Evolutionary conservation across 2,797 vertebrate species (phyloP).

Genomic region (Pristis pectinata): DNA sequence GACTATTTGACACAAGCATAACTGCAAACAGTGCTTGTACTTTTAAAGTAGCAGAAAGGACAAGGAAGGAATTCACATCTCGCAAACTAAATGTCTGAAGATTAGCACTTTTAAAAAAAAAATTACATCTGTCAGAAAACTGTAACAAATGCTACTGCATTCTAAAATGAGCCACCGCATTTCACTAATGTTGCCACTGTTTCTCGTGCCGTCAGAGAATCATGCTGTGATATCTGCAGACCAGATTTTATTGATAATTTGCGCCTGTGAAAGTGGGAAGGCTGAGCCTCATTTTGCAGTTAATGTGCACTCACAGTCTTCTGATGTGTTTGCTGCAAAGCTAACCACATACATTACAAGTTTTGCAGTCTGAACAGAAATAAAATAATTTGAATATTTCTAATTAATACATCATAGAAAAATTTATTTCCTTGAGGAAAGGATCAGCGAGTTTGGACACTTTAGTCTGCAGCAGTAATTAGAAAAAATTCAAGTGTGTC

Average conservation of each 20-base stretch:
- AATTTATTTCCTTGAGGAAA: not conserved
- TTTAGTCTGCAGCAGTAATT: not conserved
- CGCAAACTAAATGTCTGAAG: not conserved
- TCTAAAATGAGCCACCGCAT: not conserved
- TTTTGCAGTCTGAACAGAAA: slow-evolving; percentile 4
- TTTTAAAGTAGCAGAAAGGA: not conserved
- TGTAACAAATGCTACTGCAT: not conserved
- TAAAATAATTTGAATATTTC: slow-evolving; percentile 8
- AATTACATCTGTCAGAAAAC: not conserved
- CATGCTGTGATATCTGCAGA: not conserved
- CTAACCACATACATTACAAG: not conserved
- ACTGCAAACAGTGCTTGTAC: not conserved
- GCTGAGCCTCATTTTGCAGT: not conserved
- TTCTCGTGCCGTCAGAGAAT: not conserved
- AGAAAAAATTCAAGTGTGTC: not conserved
- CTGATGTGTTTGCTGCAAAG: not conserved
- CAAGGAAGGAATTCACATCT: not conserved
- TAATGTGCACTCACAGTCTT: not conserved
- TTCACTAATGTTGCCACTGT: not conserved
- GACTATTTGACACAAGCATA: not conserved
- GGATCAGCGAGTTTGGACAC: not conserved
- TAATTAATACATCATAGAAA: not conserved
- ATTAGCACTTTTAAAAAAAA: not conserved
- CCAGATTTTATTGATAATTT: slow-evolving; percentile 34
- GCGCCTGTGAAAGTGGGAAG: slow-evolving; percentile 25